These are phyloP conservation scores for Nomada fucata DNA, from an alignment of 2,888 invertebrate species.

Conservation along the genomic window DNA sequence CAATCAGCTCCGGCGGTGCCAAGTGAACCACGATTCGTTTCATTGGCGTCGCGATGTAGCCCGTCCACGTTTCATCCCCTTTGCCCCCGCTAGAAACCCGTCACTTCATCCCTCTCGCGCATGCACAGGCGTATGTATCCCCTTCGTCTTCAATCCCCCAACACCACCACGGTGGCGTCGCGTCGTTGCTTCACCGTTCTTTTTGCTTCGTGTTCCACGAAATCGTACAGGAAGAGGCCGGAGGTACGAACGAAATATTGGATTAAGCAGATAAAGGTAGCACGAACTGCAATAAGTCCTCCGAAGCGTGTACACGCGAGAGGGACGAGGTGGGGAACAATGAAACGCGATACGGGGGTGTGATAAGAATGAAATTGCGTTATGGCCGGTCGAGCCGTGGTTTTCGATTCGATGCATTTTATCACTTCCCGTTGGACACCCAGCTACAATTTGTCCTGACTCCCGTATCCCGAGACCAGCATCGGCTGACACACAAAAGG, in stretches of 20 bases:
- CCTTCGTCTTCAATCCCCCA: not conserved
- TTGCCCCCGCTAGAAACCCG: not conserved
- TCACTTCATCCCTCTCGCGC: not conserved
- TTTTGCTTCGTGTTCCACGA: conserved; percentile 55
- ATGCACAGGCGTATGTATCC: not conserved
- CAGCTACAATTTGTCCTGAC: conserved; percentile 61
- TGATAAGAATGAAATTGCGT: conserved; percentile 70
- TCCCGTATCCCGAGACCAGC: conserved; percentile 7
- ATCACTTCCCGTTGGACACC: conserved; percentile 56
- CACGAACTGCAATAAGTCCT: conserved; percentile 70
- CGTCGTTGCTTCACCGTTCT: not conserved
- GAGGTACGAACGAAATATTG: conserved; percentile 66
- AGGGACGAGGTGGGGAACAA: conserved; percentile 21
- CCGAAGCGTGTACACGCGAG: conserved; percentile 58
- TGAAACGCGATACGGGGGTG: conserved; percentile 62
- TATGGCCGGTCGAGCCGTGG: conserved; percentile 55
- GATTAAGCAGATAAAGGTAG: conserved; percentile 70
- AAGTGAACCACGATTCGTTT: conserved; percentile 59
- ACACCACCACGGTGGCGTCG: not conserved
- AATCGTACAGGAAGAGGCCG: conserved; percentile 60
- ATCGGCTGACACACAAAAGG: conserved; percentile 21
- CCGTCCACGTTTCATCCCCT: not conserved
- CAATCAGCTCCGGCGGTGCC: conserved; percentile 63
- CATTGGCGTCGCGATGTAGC: conserved; percentile 33
- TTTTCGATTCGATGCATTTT: conserved; percentile 68